Percentiles rank a stretch among this genome's conserved stretches.
These are phyloP conservation scores for Ochropleura leucogaster DNA, from an alignment of 2,888 invertebrate genomes.

Conservation along the genomic window DNA sequence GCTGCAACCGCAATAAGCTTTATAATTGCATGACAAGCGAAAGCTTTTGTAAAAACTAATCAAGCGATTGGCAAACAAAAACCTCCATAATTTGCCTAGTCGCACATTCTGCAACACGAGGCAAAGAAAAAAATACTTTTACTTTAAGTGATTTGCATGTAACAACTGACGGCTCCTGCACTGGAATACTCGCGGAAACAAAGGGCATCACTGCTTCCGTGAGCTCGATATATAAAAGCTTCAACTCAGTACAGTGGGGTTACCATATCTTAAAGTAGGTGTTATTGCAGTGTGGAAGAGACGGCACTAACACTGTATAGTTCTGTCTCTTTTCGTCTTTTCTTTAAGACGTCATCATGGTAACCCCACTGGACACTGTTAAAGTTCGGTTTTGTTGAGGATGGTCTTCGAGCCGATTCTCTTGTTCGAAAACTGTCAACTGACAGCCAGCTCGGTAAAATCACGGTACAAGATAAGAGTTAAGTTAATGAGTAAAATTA, in stretches of 20 bases:
- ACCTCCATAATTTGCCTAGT: conserved; percentile 21
- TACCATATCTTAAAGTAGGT: too few relatives aligned
- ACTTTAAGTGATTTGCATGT: conserved; percentile 4
- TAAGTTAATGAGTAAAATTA: conserved; percentile 4
- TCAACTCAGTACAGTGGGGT: neutral
- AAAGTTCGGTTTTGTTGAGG: neutral
- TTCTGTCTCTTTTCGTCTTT: too few relatives aligned
- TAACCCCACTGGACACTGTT: neutral
- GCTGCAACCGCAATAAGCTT: neutral
- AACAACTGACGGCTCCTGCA: conserved; percentile 20
- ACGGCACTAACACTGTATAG: too few relatives aligned
- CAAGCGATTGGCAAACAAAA: conserved; percentile 28
- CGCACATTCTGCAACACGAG: neutral
- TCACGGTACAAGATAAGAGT: neutral
- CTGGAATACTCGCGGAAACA: conserved; percentile 6
- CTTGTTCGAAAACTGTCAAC: neutral
- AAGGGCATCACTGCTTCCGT: conserved; percentile 2
- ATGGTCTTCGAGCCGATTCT: neutral
- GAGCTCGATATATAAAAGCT: conserved; percentile 18
- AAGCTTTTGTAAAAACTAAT: conserved; percentile 31
- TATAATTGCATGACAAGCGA: conserved; percentile 14
- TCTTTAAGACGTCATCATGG: too few relatives aligned
- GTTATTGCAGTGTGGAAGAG: too few relatives aligned
- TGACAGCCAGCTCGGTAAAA: neutral
- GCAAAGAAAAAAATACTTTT: conserved; percentile 15